Evolutionary conservation across 2,888 invertebrate species (phyloP).

Genomic region (Leucophora obtusa): DNA sequence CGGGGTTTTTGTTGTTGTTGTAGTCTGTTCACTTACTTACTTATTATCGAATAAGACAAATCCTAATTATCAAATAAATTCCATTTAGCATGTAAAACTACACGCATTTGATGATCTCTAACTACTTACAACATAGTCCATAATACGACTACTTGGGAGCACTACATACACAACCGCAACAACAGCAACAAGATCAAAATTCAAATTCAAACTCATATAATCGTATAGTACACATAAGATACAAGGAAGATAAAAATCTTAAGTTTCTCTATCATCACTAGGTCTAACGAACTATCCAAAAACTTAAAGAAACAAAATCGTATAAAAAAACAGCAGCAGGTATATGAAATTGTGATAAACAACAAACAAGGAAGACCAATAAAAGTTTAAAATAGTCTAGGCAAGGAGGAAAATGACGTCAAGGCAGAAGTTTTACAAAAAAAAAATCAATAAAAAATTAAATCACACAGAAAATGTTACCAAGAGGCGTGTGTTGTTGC

Average conservation of each 20-base stretch:
- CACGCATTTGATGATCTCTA: slow-evolving; percentile 48
- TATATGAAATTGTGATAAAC: slow-evolving; percentile 17
- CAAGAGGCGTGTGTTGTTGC: slow-evolving; percentile 47
- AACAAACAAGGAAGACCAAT: slow-evolving; percentile 2
- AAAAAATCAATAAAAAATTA: slow-evolving; percentile 50
- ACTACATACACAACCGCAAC: background rate
- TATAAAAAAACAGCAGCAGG: slow-evolving; percentile 7
- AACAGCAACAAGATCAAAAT: slow-evolving; percentile 40
- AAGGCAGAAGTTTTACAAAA: background rate
- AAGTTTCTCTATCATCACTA: slow-evolving; percentile 43
- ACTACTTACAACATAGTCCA: background rate
- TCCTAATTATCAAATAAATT: slow-evolving; percentile 77
- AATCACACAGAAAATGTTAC: slow-evolving; percentile 40
- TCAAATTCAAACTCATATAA: slow-evolving; percentile 40
- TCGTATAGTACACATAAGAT: slow-evolving; percentile 47
- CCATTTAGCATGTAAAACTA: slow-evolving; percentile 71
- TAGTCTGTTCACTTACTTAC: slow-evolving; percentile 42
- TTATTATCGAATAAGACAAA: slow-evolving; percentile 72
- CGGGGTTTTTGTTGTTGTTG: no score
- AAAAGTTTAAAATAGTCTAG: background rate
- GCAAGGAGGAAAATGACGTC: background rate
- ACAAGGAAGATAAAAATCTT: slow-evolving; percentile 55
- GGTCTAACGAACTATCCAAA: background rate
- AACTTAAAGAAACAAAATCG: background rate
- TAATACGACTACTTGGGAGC: slow-evolving; percentile 18